Evolutionary conservation across 23 tunicate genomes (phyloP).

Genomic region (Trididemnum nubilum): DNA sequence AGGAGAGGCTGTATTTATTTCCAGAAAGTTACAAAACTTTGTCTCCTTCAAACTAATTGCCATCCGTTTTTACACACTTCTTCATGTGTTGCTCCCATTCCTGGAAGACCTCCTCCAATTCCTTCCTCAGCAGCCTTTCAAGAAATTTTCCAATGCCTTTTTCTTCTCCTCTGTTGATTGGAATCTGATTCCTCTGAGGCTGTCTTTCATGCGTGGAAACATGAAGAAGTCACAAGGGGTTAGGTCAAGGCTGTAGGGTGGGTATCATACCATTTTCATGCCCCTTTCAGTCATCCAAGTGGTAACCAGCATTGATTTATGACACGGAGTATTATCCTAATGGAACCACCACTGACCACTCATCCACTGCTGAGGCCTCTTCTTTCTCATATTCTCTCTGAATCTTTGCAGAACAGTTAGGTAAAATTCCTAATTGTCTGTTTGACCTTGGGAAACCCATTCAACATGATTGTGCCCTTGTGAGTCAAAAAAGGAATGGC

Average conservation of each 20-base stretch:
- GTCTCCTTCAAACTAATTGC: slow-evolving; percentile 24
- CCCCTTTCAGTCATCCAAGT: slow-evolving; percentile 23
- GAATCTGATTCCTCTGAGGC: slow-evolving; percentile 16
- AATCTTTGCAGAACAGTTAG: slow-evolving; percentile 17
- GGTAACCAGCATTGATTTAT: slow-evolving; percentile 25
- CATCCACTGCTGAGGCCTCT: slow-evolving; percentile 26
- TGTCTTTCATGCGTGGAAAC: too few species aligned
- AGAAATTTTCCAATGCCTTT: slow-evolving; percentile 16
- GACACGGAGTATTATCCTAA: slow-evolving; percentile 6
- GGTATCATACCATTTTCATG: slow-evolving; percentile 14
- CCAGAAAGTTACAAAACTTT: slow-evolving; percentile 8
- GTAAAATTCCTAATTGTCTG: slow-evolving; percentile 15
- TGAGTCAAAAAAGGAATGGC: slow-evolving; percentile 7
- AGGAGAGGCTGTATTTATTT: slow-evolving; percentile 25
- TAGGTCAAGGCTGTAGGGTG: slow-evolving; percentile 25
- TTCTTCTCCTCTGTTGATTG: slow-evolving; percentile 19
- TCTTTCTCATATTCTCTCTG: slow-evolving; percentile 21
- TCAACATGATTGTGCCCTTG: slow-evolving; percentile 19
- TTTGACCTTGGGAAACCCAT: slow-evolving; percentile 15
- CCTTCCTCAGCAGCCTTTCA: neutral
- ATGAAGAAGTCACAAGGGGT: slow-evolving; percentile 29
- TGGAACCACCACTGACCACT: too few species aligned
- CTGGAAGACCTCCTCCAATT: slow-evolving; percentile 19
- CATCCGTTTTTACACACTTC: slow-evolving; percentile 14
- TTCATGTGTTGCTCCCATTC: slow-evolving; percentile 6